Percentiles rank a stretch among this genome's conserved stretches.
Conservation (phyloP, 1,140 invertebrate genomes). For the Dolichoris vasculosae region DNA sequence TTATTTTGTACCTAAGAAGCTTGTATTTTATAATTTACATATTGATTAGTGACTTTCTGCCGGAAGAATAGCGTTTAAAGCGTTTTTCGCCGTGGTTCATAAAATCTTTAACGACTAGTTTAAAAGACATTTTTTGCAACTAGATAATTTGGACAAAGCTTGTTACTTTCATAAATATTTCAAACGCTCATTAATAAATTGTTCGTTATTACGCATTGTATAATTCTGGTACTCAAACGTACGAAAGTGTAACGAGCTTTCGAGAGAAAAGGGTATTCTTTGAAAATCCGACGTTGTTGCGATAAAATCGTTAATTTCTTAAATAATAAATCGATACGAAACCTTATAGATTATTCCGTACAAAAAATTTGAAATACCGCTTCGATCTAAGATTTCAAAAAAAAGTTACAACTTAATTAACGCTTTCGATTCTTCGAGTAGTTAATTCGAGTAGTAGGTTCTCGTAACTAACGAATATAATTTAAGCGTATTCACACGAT, state of each 20-base stretch:
- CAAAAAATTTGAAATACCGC: too few species aligned
- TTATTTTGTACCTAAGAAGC: slow-evolving; percentile 32
- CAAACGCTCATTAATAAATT: slow-evolving; percentile 26
- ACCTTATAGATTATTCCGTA: too few species aligned
- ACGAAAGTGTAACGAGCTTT: neutral
- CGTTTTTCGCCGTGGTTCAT: neutral
- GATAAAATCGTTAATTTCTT: neutral
- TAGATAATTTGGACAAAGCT: slow-evolving; percentile 23
- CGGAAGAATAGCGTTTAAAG: neutral
- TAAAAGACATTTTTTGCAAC: slow-evolving; percentile 42
- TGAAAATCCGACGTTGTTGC: slow-evolving; percentile 5
- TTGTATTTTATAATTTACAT: slow-evolving; percentile 27
- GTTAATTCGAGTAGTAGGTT: too few species aligned
- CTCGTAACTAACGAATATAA: too few species aligned
- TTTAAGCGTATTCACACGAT: too few species aligned
- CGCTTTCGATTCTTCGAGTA: too few species aligned
- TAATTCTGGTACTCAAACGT: neutral
- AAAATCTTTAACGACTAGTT: slow-evolving; percentile 31
- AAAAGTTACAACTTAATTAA: too few species aligned
- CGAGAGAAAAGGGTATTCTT: neutral
- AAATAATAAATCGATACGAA: too few species aligned
- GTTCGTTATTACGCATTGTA: slow-evolving; percentile 20
- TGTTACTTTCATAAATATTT: slow-evolving; percentile 42
- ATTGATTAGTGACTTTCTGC: slow-evolving; percentile 18
- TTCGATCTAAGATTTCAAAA: too few species aligned